Base-by-base conservation (phyloP, 2,797 vertebrate genomes). In the Brotula barbata region DNA sequence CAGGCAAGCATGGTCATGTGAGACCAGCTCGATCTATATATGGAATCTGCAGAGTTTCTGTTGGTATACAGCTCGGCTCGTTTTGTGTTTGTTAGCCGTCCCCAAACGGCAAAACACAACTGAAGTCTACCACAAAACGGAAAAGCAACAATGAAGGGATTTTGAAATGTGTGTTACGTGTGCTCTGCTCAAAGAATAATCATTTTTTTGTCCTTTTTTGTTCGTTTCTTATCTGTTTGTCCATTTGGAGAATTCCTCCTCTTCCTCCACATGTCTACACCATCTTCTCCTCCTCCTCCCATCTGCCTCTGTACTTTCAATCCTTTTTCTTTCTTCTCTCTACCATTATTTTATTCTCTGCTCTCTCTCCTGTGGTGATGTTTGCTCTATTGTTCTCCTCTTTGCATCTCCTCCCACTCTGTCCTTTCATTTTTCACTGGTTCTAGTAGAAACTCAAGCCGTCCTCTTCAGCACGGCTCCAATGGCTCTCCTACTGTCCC, bases 371-470 rank as follows among this genome's bases (percentile, higher is more conserved):
- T 7, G 3, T 28, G 25, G 25, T 28, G 25, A 28, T 28, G 7
- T 28, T 28, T 28, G 25, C 25, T 28, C 7, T 3, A 28, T 28
- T 28, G 3, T 28, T 28, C 31, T 9, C 31, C 8, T 28, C 25
- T 4, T 28, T 8, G 4, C 8, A 4, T 8, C 25, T 28, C 25
- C 25, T 28, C 25, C 25, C 25, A 4, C 25, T 28, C 25, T 8
- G 4, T 11, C 31, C 31, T 33, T 11, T 2, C 31, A 33, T 16
- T 9, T 6, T 2, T 22, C 13, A 8, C 22, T 9, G 17, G 4
- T 31, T 58, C 12, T 65, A 83, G 75, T 36, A 61, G 46, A 44
- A 13, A 54, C 68, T 60, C 62, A 37, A 64, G 53, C 53, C 46
- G 4, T 13, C 37, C 47, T 5, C 25, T 40, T 40, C 57, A 39